These are phyloP conservation scores for Eulimnadia texana DNA, from an alignment of 1,140 invertebrate genomes.

Conservation along the genomic window DNA sequence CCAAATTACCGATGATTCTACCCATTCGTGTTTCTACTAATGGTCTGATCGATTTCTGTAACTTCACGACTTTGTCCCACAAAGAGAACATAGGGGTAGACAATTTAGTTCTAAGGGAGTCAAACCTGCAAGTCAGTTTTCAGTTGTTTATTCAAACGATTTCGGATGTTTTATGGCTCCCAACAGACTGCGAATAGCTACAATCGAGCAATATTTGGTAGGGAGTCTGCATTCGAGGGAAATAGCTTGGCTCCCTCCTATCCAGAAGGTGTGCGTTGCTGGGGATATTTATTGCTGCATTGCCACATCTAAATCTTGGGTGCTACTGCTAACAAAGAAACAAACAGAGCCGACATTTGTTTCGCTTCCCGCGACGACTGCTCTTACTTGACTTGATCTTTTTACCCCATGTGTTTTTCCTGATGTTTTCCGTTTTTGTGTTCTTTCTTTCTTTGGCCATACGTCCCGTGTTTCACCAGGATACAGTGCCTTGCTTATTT, in stretches of 20 bases:
- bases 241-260: not conserved
- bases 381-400: not conserved
- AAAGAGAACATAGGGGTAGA: too few species aligned
- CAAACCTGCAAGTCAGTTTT: too few species aligned
- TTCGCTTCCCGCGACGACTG: not conserved
- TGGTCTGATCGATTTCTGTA: too few species aligned
- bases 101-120: too few species aligned
- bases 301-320: not conserved
- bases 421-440: not conserved
- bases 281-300: not conserved
- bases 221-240: not conserved
- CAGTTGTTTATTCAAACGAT: too few species aligned
- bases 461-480: not conserved
- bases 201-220: too few species aligned
- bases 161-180: too few species aligned
- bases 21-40: too few species aligned
- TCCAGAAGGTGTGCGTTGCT: not conserved
- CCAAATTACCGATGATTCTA: too few species aligned
- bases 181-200: too few species aligned
- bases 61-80: too few species aligned
- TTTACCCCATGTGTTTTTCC: not conserved
- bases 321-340: not conserved
- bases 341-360: not conserved
- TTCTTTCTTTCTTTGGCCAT: not conserved
- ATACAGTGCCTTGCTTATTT: not conserved